Evolutionary conservation across 2,797 vertebrate species (phyloP), one percentile per base, ranked within the genome.

Genomic region (Bovichtus diacanthus): DNA sequence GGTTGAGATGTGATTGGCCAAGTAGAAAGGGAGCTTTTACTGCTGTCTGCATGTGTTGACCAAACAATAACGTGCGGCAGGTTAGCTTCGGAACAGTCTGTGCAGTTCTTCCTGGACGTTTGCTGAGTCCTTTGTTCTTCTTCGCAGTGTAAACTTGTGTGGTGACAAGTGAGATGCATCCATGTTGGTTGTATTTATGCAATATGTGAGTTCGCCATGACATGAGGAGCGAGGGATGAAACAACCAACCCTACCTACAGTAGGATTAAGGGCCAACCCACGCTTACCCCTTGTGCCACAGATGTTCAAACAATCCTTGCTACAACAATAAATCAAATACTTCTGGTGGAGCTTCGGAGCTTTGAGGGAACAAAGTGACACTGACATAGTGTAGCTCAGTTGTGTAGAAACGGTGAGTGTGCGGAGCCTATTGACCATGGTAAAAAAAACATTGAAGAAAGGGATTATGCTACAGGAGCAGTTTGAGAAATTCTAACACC

Each of bases 1-100:
- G 66, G 41, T 25, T 11, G 4, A 25, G 27, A 27, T 64, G 59
- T 72, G n/a, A 62, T 39, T 53, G n/a, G 51, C 10, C 56, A 44
- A n/a, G 9, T 38, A 7, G 6, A 11, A n/a, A 6, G 6, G 7
- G 8, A 41, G 9, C 21, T 56, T 63, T 44, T 46, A 9, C 31
- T 34, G 2, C 12, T 27, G 1, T 19, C n/a, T 38, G 5, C 29
- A 58, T 18, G 29, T 61, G 49, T 61, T 54, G 23, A 36, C 36
- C 38, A 23, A 47, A 38, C 21, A 53, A 23, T 19, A 23, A 31
- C 7, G 2, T 18, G 9, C 47, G 25, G 27, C 36, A 50, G 3
- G 7, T 15, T 29, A 21, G n/a, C 13, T 46, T 60, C 34, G 60
- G 9, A 34, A 53, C 21, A 46, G 43, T 60, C 31, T 49, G 5